These are phyloP conservation scores for Amblyjoppa fuscipennis DNA, from an alignment of 2,888 invertebrate species.

Conservation along the genomic window DNA sequence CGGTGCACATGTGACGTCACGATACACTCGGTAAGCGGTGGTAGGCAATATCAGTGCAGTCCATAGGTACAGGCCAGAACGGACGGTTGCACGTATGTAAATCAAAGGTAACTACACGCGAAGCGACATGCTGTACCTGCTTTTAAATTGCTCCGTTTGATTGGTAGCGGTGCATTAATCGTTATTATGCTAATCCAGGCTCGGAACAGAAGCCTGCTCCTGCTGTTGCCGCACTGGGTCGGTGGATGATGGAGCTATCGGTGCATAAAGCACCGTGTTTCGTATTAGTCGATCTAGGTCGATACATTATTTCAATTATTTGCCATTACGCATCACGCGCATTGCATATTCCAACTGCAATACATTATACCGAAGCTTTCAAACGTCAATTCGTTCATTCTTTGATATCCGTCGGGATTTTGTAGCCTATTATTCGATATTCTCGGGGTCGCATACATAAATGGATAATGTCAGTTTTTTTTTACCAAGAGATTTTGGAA, in stretches of 20 bases:
- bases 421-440: neutral
- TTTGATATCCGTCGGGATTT: neutral
- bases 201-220: conserved; percentile 50
- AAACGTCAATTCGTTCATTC: conserved; percentile 5
- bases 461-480: neutral
- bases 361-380: conserved; percentile 11
- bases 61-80: conserved; percentile 50
- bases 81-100: conserved; percentile 80
- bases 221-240: conserved; percentile 62
- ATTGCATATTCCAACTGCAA: conserved; percentile 40
- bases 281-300: conserved; percentile 66
- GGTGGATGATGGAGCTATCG: conserved; percentile 69
- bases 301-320: conserved; percentile 68
- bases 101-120: conserved; percentile 82
- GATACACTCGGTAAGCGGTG: conserved; percentile 73
- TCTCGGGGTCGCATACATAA: neutral
- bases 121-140: conserved; percentile 78
- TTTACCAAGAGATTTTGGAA: no score
- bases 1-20: conserved; percentile 82
- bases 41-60: conserved; percentile 41
- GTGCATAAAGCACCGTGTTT: conserved; percentile 51
- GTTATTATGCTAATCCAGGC: conserved; percentile 72
- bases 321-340: conserved; percentile 64
- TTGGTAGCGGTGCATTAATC: conserved; percentile 76
- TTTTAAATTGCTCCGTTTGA: conserved; percentile 83